Conservation (phyloP, 2,113 vertebrate genomes). For the Lamprologus sp. region DNA sequence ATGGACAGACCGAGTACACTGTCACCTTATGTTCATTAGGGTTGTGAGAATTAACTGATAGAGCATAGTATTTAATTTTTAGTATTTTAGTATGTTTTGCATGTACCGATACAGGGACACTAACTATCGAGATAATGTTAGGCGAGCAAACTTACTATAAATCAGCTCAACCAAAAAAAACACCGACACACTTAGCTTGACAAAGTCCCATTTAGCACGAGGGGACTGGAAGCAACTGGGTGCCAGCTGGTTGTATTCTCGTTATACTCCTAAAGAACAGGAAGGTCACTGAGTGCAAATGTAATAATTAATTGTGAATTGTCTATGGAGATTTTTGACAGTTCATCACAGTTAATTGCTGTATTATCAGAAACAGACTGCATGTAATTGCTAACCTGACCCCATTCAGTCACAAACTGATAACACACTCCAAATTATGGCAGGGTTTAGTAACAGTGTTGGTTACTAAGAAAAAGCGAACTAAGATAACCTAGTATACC, state of each 20-base stretch:
- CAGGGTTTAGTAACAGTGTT: not conserved
- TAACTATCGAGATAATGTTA: not conserved
- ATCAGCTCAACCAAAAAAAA: not conserved
- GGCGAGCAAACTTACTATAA: not conserved
- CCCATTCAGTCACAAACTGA: not conserved
- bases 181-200: not conserved
- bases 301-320: not conserved
- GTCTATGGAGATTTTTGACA: not conserved
- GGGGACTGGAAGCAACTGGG: not conserved
- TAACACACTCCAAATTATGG: not conserved
- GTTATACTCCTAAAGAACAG: not conserved
- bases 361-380: not conserved
- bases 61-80: not conserved
- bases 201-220: not conserved
- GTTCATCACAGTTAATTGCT: not conserved
- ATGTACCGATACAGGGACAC: not conserved
- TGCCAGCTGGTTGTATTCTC: not conserved
- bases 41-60: accelerated
- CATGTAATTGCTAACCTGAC: not conserved
- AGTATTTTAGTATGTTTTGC: not conserved
- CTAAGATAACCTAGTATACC: not conserved
- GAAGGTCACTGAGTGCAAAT: not conserved
- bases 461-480: not conserved
- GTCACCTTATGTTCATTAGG: not conserved
- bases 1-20: not conserved